Conservation (phyloP, 1,140 invertebrate species). For the Pectinophora gossypiella region DNA sequence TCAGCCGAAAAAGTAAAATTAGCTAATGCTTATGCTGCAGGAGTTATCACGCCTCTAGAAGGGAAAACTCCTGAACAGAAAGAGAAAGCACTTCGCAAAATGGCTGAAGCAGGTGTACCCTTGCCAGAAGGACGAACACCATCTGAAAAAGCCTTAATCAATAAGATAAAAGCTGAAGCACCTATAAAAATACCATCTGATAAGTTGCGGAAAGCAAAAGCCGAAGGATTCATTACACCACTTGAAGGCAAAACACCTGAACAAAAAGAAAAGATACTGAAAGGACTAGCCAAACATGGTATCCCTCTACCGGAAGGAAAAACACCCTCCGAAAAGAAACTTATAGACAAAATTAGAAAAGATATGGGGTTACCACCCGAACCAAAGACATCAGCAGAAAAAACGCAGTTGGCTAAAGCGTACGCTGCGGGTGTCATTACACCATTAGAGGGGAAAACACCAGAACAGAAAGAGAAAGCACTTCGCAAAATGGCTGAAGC, state of each 20-base stretch:
- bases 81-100: constrained; percentile 34
- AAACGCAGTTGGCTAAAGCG: constrained; percentile 20
- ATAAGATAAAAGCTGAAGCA: constrained; percentile 7
- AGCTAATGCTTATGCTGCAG: constrained; percentile 22
- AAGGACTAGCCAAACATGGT: constrained; percentile 22
- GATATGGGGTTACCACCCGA: constrained; percentile 23
- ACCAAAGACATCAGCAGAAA: constrained; percentile 22
- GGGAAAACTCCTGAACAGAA: constrained; percentile 35
- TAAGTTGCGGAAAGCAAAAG: constrained; percentile 22
- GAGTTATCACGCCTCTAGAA: too few relatives aligned
- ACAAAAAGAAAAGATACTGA: constrained; percentile 38
- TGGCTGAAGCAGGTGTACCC: constrained; percentile 26
- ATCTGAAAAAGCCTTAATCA: constrained; percentile 19
- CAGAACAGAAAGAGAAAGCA: constrained; percentile 36
- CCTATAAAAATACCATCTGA: too few relatives aligned
- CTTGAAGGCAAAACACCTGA: constrained; percentile 27
- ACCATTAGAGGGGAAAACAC: constrained; percentile 35
- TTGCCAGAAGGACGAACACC: constrained; percentile 29
- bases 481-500: constrained; percentile 24
- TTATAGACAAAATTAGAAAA: constrained; percentile 20
- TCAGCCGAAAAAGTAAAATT: constrained; percentile 20
- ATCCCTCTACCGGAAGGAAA: constrained; percentile 31
- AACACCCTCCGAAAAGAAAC: constrained; percentile 26
- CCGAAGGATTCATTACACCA: constrained; percentile 26
- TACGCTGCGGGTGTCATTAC: constrained; percentile 31